Evolutionary conservation across 2,888 invertebrate genomes (phyloP).

Genomic region (Tinea pellionella): DNA sequence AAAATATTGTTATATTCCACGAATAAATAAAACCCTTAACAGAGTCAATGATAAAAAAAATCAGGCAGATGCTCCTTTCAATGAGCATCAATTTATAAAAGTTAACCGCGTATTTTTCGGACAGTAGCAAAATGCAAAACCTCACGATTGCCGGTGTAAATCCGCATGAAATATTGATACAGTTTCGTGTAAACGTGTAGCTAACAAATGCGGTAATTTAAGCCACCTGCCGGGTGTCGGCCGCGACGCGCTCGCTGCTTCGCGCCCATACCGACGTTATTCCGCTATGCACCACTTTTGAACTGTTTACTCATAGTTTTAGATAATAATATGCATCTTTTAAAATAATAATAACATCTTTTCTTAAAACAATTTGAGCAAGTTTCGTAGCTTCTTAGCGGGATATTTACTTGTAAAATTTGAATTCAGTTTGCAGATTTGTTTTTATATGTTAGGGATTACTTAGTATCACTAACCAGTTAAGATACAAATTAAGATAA

Average conservation of each 20-base stretch:
- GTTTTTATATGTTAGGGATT: no score
- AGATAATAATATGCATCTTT: neutral
- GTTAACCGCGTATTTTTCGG: conserved; percentile 33
- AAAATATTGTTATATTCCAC: no score
- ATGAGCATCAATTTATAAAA: conserved; percentile 10
- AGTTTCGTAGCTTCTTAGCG: neutral
- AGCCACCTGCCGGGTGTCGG: conserved; percentile 55
- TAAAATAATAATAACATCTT: neutral
- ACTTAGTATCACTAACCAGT: no score
- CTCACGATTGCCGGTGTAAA: conserved; percentile 61
- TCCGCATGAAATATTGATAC: conserved; percentile 70
- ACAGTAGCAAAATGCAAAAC: conserved; percentile 51
- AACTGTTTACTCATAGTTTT: conserved; percentile 44
- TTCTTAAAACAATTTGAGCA: neutral
- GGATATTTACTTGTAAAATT: no score
- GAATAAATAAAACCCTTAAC: no score
- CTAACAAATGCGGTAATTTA: conserved; percentile 67
- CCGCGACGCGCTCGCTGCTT: conserved; percentile 32
- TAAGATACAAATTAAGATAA: no score
- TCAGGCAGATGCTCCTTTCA: neutral
- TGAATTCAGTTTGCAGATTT: neutral
- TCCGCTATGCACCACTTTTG: conserved; percentile 54
- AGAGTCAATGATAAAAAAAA: no score
- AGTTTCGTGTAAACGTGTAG: conserved; percentile 67
- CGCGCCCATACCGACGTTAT: conserved; percentile 21